Conservation (phyloP, 2,797 vertebrate species). For the Onychomys leucogaster region DNA sequence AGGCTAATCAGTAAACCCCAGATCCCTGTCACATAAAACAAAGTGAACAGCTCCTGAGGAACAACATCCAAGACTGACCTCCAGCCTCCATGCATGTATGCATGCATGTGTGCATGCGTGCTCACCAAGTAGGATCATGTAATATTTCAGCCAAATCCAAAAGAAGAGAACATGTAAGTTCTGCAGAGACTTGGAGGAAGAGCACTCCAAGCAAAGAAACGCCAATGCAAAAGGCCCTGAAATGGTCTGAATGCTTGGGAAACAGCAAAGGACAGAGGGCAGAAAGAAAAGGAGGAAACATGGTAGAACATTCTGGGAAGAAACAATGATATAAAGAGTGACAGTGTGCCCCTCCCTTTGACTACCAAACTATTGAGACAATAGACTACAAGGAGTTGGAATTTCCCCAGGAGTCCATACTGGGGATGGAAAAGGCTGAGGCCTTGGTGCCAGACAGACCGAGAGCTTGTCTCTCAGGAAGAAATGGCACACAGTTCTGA, state of each 20-base stretch:
- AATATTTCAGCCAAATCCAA: not conserved
- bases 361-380: not conserved
- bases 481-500: not conserved
- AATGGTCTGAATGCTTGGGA: not conserved
- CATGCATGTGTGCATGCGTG: accelerated
- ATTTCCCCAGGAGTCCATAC: not conserved
- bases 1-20: not conserved
- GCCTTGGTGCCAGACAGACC: not conserved
- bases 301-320: not conserved
- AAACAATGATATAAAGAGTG: not conserved
- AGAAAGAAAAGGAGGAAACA: not conserved
- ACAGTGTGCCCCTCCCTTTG: not conserved
- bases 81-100: not conserved
- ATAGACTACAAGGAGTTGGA: not conserved
- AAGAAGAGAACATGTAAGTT: not conserved
- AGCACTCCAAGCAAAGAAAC: not conserved
- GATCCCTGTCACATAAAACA: not conserved
- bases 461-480: not conserved
- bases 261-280: not conserved
- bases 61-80: not conserved
- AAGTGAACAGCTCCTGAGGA: not conserved
- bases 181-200: not conserved
- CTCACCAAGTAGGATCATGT: not conserved
- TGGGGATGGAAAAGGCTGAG: not conserved
- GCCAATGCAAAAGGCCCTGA: not conserved